Percentiles rank a stretch among this genome's conserved stretches.
Conservation (phyloP, 2,888 invertebrate genomes). For the Corbicula japonica region DNA sequence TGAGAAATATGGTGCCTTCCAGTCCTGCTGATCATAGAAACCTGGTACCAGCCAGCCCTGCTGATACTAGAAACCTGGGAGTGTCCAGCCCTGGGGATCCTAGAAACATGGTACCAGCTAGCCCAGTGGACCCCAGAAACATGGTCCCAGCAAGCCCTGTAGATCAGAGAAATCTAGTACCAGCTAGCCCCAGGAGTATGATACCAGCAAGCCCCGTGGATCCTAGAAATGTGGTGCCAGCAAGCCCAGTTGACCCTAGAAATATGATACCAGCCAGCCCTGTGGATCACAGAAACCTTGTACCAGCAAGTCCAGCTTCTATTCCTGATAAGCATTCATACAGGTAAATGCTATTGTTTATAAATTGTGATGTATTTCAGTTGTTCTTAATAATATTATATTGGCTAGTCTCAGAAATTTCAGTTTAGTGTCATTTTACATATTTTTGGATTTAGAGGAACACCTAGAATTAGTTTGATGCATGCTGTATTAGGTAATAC, state of each 20-base stretch:
- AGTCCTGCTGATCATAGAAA: conserved; percentile 34
- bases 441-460: background rate
- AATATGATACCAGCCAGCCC: conserved; percentile 32
- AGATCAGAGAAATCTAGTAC: conserved; percentile 30
- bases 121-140: conserved; percentile 28
- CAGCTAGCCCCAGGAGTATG: conserved; percentile 30
- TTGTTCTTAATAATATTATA: background rate
- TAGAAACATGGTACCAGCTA: conserved; percentile 12
- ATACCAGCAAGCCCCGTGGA: conserved; percentile 25
- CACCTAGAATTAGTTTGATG: background rate
- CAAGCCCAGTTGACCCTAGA: conserved; percentile 30
- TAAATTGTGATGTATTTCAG: too few species aligned
- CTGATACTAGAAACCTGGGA: conserved; percentile 24
- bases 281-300: conserved; percentile 22
- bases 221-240: conserved; percentile 37
- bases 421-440: background rate
- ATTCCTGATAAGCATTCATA: conserved; percentile 30
- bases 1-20: conserved; percentile 24
- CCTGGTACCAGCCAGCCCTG: conserved; percentile 29
- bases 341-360: conserved; percentile 5
- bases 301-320: conserved; percentile 30
- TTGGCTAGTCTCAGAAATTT: background rate
- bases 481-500: background rate
- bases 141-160: conserved; percentile 33
- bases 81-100: conserved; percentile 35